Evolutionary conservation across 2,888 invertebrate species (phyloP).

Genomic region (Drosophila quinaria): DNA sequence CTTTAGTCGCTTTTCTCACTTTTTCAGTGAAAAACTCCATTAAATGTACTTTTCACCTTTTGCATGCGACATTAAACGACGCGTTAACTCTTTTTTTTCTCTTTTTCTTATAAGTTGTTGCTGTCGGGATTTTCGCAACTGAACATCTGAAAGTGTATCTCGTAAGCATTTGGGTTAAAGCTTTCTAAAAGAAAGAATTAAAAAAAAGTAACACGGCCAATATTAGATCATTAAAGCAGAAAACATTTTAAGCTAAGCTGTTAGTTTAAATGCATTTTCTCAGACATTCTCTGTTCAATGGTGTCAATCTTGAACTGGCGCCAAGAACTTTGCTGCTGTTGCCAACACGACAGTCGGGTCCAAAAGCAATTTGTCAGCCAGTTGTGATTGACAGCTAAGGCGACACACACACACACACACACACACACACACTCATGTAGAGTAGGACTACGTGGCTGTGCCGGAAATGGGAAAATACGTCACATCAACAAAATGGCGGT

Average conservation of each 20-base stretch:
- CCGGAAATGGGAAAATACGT: conserved; percentile 47
- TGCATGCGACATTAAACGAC: conserved; percentile 60
- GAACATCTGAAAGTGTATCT: conserved; percentile 57
- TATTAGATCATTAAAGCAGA: conserved; percentile 22
- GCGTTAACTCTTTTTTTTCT: conserved; percentile 38
- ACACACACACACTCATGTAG: conserved; percentile 20
- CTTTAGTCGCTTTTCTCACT: conserved; percentile 11
- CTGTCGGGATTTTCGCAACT: conserved; percentile 57
- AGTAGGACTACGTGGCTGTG: background rate
- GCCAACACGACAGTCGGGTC: conserved; percentile 72
- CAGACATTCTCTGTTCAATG: conserved; percentile 24
- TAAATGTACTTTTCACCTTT: conserved; percentile 60
- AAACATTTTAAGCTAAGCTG: conserved; percentile 24
- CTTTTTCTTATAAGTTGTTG: conserved; percentile 32
- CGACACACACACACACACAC: conserved; percentile 42
- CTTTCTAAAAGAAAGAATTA: background rate
- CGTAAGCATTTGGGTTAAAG: conserved; percentile 23
- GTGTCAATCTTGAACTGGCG: conserved; percentile 1
- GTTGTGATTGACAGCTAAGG: conserved; percentile 78
- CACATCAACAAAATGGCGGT: conserved; percentile 69
- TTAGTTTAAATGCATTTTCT: conserved; percentile 51
- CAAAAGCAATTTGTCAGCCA: conserved; percentile 80
- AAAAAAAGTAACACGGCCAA: conserved; percentile 14
- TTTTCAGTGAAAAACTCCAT: background rate
- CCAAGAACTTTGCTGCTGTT: background rate